Base-by-base conservation (phyloP, 2,888 invertebrate species). In the Perizoma affinitatum region DNA sequence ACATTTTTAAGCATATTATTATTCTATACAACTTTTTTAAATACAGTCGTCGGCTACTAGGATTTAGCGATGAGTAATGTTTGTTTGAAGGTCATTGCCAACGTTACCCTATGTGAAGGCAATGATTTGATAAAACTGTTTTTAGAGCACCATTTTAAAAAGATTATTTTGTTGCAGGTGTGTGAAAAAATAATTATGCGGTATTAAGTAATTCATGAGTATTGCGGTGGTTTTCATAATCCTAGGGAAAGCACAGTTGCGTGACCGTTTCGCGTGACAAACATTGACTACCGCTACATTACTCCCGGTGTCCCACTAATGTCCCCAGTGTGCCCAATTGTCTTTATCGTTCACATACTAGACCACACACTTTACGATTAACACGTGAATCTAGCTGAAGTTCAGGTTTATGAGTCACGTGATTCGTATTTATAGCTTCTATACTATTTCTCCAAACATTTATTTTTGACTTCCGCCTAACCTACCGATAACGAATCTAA, bases 251-350 rank as follows among this genome's bases (percentile, higher is more conserved):
- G 82, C 81, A 80, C 74, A 71, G 76, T 84, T 76, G 83, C 87
- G 84, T 87, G 89, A 85, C 83, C 69, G 78, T 76, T 78, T 88
- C 77, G 87, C 87, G 86, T 88, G 87, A 83, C 84, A 78, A 81
- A 70, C 76, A 76, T 67, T 74, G 69, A 69, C 75, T 73, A 70
- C 76, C 73, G 72, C 71, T 73, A 78, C 72, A 75, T 75, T 78
- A 78, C 78, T 44, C 62, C 74, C 70, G 65, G 72, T 83, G 80
- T 84, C 78, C 82, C 76, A 83, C 78, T 83, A 80, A 79, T 80
- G 76, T 79, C 82, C 82, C 82, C 58, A 82, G 79, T 79, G 77
- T 79, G 77, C 72, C 79, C 79, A 76, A 79, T 84, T 78, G 72
- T 81, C 75, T 76, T 47, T 43, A 62, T 47, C 46, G 71, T 79